These are phyloP conservation scores for Chirona hameri DNA, from an alignment of 2,888 invertebrate genomes.

Conservation along the genomic window DNA sequence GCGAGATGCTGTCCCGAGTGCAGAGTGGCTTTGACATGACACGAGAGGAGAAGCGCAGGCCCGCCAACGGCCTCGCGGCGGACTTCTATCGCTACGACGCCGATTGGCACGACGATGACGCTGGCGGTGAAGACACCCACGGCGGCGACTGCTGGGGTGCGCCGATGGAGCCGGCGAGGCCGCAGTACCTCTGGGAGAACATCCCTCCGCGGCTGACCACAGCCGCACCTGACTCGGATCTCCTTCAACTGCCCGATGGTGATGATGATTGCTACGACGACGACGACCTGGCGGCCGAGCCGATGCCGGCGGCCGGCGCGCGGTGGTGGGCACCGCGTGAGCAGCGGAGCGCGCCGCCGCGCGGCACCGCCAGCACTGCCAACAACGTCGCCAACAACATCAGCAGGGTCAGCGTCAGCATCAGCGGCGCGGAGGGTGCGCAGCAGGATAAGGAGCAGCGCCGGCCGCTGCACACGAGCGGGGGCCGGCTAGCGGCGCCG, in stretches of 20 bases:
- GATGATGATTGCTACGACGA: neutral
- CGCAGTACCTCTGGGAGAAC: constrained; percentile 1
- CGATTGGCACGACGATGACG: neutral
- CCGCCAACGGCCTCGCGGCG: neutral
- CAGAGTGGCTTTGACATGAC: neutral
- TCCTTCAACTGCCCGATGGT: neutral
- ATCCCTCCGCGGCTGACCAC: constrained; percentile 25
- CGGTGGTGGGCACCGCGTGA: neutral
- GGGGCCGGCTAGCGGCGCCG: neutral
- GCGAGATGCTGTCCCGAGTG: neutral
- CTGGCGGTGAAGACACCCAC: neutral
- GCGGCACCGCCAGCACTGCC: too few relatives aligned
- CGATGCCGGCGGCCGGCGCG: neutral
- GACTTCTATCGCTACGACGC: neutral
- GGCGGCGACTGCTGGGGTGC: neutral
- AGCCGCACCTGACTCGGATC: neutral
- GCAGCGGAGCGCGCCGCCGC: neutral
- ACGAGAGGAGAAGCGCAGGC: neutral
- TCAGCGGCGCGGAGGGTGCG: neutral
- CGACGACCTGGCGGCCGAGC: neutral
- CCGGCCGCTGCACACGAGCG: neutral
- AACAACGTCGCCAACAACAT: too few relatives aligned
- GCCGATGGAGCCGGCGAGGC: neutral
- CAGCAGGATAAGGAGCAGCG: neutral
- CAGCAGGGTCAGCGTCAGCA: neutral